Evolutionary conservation across 2,888 invertebrate genomes (phyloP).

Genomic region (Anodontia alba): DNA sequence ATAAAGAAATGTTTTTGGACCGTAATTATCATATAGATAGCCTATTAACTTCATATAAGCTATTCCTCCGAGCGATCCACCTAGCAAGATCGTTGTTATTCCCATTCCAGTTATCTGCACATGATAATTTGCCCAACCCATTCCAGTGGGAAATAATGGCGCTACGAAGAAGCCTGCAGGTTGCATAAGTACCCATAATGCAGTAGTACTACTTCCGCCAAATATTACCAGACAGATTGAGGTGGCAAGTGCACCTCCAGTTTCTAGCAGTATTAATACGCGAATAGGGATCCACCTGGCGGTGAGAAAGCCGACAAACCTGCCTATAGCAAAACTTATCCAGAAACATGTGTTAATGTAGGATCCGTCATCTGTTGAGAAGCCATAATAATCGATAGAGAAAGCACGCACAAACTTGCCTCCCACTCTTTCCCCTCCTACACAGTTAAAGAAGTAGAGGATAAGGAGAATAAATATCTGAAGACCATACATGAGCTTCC

Average conservation of each 20-base stretch:
- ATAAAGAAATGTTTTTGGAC: conserved; percentile 65
- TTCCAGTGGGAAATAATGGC: conserved; percentile 71
- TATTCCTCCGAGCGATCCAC: conserved; percentile 69
- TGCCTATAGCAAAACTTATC: conserved; percentile 70
- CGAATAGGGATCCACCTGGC: conserved; percentile 66
- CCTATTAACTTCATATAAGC: conserved; percentile 70
- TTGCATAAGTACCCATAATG: conserved; percentile 68
- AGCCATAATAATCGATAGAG: conserved; percentile 68
- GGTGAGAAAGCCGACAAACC: conserved; percentile 64
- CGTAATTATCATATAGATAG: conserved; percentile 66
- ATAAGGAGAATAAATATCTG: conserved; percentile 63
- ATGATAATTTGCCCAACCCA: conserved; percentile 72
- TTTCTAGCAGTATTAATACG: conserved; percentile 64
- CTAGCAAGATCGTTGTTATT: conserved; percentile 66
- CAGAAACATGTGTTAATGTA: conserved; percentile 72
- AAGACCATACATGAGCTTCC: conserved; percentile 62
- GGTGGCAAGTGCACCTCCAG: conserved; percentile 52
- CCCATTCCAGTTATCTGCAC: conserved; percentile 71
- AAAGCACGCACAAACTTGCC: conserved; percentile 75
- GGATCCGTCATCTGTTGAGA: conserved; percentile 67
- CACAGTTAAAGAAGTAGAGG: conserved; percentile 68
- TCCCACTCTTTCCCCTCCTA: conserved; percentile 71
- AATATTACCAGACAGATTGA: conserved; percentile 64
- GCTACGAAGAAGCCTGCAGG: conserved; percentile 67
- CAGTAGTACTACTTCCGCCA: conserved; percentile 50